Conservation (phyloP, 2,113 vertebrate genomes). For the Pseudopodoces humilis region DNA sequence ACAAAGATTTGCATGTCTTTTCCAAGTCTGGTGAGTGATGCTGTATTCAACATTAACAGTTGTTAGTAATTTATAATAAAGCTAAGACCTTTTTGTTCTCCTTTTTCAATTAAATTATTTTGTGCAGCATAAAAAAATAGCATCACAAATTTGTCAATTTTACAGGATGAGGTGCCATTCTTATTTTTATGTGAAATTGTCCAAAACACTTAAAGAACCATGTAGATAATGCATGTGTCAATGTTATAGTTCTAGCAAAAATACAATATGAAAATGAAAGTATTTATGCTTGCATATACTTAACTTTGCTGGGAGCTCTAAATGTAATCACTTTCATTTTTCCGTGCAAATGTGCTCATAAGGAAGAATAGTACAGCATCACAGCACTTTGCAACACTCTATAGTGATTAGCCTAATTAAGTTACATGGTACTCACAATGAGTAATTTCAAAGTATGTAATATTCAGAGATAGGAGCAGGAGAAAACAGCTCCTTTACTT, state of each 20-base stretch:
- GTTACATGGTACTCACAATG: background rate
- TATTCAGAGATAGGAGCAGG: background rate
- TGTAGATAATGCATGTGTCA: background rate
- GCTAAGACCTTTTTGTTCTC: background rate
- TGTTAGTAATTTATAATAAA: background rate
- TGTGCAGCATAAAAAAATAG: background rate
- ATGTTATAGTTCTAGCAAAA: background rate
- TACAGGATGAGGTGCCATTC: background rate
- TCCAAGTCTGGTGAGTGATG: background rate
- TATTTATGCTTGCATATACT: background rate
- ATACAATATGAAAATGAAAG: background rate
- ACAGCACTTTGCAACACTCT: background rate
- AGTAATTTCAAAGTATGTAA: background rate
- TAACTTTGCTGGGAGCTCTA: background rate
- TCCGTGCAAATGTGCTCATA: background rate
- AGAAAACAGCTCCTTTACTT: background rate
- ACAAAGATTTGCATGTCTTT: background rate
- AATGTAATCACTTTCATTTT: background rate
- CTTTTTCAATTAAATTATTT: background rate
- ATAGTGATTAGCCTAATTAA: background rate
- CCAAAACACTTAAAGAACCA: background rate
- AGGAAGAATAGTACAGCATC: background rate
- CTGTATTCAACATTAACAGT: background rate
- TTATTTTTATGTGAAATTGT: background rate
- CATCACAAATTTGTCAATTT: background rate